Evolutionary conservation across 2,797 vertebrate species (phyloP).

Genomic region (Semaprochilodus insignis): DNA sequence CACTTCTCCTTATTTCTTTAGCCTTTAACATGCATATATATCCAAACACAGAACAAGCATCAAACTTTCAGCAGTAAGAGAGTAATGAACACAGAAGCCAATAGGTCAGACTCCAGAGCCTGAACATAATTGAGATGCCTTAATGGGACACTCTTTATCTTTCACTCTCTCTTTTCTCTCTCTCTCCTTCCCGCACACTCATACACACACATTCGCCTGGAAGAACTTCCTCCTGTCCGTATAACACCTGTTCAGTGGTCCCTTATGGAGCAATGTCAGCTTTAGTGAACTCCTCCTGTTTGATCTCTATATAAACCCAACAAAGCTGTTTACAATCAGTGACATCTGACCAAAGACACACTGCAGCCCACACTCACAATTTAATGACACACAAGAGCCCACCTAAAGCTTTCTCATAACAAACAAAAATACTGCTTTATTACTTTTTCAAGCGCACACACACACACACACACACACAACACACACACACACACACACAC

Average conservation of each 20-base stretch:
- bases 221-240: neutral
- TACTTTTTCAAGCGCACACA: neutral
- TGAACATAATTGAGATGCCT: slow-evolving; percentile 32
- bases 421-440: slow-evolving; percentile 9
- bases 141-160: neutral
- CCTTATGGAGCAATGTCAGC: neutral
- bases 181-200: slow-evolving; percentile 34
- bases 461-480: too few species aligned
- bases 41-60: neutral
- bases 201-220: slow-evolving; percentile 48
- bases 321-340: slow-evolving; percentile 27
- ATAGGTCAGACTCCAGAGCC: slow-evolving; percentile 31
- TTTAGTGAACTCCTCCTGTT: slow-evolving; percentile 16
- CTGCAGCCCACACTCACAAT: neutral
- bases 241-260: slow-evolving; percentile 31
- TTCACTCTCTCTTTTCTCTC: neutral
- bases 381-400: slow-evolving; percentile 26
- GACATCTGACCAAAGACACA: slow-evolving; percentile 25
- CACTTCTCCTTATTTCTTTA: slow-evolving; percentile 21
- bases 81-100: neutral
- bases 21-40: neutral
- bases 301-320: slow-evolving; percentile 31
- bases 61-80: neutral
- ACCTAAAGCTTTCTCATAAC: slow-evolving; percentile 11
- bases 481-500: slow-evolving; percentile 21